Conservation (phyloP, 2,797 vertebrate genomes). For the Linurgus olivaceus region DNA sequence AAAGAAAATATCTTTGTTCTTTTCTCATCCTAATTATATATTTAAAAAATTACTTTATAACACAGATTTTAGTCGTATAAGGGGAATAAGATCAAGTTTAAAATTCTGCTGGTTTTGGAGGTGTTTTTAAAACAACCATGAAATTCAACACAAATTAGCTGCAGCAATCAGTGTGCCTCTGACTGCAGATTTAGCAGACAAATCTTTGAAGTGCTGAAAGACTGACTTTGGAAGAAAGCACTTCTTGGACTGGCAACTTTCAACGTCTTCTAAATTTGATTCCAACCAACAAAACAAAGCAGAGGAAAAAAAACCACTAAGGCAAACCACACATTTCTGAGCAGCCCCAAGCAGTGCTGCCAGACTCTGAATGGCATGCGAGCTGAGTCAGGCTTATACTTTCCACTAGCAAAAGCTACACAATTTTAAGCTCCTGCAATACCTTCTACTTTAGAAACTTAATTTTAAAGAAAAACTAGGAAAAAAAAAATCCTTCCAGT, state of each 20-base stretch:
- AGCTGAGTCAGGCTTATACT: slow-evolving; percentile 61
- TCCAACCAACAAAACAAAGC: slow-evolving; percentile 50
- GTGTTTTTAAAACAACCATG: neutral
- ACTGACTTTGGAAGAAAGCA: slow-evolving; percentile 3
- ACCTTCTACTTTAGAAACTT: neutral
- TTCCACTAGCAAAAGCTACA: slow-evolving; percentile 7
- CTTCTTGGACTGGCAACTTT: slow-evolving; percentile 36
- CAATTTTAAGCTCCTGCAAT: neutral
- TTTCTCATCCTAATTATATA: neutral
- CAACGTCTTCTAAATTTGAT: slow-evolving; percentile 55
- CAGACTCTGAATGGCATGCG: slow-evolving; percentile 15
- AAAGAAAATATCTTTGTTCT: neutral
- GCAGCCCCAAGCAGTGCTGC: slow-evolving; percentile 56
- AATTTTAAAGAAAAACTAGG: neutral
- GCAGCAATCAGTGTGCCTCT: neutral
- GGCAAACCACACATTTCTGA: slow-evolving; percentile 61
- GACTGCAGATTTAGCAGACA: neutral
- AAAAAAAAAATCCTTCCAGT: neutral
- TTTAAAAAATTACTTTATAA: neutral
- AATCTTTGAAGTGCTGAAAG: slow-evolving; percentile 45
- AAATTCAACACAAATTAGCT: neutral
- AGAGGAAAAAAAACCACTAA: slow-evolving; percentile 39
- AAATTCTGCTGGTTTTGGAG: neutral
- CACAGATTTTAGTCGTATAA: neutral
- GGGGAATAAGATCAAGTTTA: neutral